Percentiles rank a stretch among this genome's conserved stretches.
These are phyloP conservation scores for Phyllotreta cruciferae DNA, from an alignment of 2,888 invertebrate species.

Conservation along the genomic window DNA sequence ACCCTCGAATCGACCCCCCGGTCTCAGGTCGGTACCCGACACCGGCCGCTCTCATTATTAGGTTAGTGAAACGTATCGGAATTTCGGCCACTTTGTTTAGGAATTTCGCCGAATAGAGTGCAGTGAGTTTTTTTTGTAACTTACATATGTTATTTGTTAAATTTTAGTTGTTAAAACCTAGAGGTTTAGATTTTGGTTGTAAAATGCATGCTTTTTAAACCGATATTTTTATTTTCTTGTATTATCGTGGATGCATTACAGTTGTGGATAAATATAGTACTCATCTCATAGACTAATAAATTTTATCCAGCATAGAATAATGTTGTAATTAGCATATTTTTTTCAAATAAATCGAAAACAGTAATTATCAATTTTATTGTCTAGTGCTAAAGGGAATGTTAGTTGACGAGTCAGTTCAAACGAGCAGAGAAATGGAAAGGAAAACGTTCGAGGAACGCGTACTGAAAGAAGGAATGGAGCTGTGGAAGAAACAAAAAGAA, in stretches of 20 bases:
- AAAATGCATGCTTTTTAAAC: neutral
- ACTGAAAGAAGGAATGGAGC: slow-evolving; percentile 49
- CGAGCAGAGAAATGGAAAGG: slow-evolving; percentile 36
- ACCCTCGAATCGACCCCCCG: slow-evolving; percentile 7
- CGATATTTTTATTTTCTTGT: no score
- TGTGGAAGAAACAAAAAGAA: slow-evolving; percentile 54
- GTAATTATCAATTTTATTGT: neutral
- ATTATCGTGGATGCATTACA: no score
- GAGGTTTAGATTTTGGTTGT: neutral
- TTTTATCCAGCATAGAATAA: no score
- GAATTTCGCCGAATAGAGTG: slow-evolving; percentile 35
- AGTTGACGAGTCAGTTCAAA: slow-evolving; percentile 34
- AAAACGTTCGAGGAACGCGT: slow-evolving; percentile 43
- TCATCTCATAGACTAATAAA: no score
- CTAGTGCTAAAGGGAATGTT: slow-evolving; percentile 33
- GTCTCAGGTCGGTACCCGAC: slow-evolving; percentile 38
- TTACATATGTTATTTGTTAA: slow-evolving; percentile 18
- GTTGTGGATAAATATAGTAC: no score
- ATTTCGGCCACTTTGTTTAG: slow-evolving; percentile 1
- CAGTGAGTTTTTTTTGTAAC: slow-evolving; percentile 21
- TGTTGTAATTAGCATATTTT: no score
- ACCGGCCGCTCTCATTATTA: slow-evolving; percentile 45
- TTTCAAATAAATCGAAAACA: neutral
- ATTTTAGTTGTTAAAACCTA: slow-evolving; percentile 14
- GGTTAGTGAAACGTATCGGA: slow-evolving; percentile 29